phyloP scores from a whole-genome alignment of 2,797 vertebrate genomes.

The Semotilus atromaculatus region DNA sequence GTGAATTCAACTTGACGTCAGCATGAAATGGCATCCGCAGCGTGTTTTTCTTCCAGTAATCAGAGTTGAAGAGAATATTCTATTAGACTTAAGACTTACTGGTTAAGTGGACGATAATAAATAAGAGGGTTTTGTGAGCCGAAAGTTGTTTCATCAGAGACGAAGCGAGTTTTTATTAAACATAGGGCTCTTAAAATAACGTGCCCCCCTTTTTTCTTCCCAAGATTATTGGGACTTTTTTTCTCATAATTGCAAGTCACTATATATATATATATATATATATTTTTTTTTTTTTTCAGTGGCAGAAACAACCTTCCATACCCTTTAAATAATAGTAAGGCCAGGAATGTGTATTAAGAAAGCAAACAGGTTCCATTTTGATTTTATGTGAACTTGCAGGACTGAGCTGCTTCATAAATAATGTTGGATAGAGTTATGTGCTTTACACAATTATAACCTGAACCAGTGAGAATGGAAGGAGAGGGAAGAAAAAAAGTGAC shows the following conservation, averaged over 20 bases:
- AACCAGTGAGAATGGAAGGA: constrained; percentile 16
- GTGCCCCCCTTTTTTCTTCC: neutral
- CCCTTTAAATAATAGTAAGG: neutral
- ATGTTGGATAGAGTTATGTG: constrained; percentile 6
- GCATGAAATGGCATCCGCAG: neutral
- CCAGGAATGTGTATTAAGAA: neutral
- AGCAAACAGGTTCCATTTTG: constrained; percentile 6
- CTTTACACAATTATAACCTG: constrained; percentile 31
- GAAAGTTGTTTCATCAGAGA: neutral
- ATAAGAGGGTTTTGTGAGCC: neutral
- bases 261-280: too few relatives aligned
- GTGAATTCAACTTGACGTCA: constrained; percentile 6
- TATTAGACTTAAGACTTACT: neutral
- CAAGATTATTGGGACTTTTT: too few relatives aligned
- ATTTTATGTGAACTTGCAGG: neutral
- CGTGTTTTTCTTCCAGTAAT: neutral
- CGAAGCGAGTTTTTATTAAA: neutral
- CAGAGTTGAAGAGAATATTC: neutral
- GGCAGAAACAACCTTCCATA: neutral
- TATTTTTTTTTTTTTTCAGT: neutral
- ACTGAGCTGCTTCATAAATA: neutral
- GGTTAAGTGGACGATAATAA: neutral
- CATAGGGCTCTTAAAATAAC: neutral
- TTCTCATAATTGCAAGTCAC: too few relatives aligned
- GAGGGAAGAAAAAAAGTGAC: neutral